Percentiles rank a stretch among this genome's conserved stretches.
phyloP scores from a whole-genome alignment of 2,113 vertebrate species.

The Pseudolaguvia tuberculata region DNA sequence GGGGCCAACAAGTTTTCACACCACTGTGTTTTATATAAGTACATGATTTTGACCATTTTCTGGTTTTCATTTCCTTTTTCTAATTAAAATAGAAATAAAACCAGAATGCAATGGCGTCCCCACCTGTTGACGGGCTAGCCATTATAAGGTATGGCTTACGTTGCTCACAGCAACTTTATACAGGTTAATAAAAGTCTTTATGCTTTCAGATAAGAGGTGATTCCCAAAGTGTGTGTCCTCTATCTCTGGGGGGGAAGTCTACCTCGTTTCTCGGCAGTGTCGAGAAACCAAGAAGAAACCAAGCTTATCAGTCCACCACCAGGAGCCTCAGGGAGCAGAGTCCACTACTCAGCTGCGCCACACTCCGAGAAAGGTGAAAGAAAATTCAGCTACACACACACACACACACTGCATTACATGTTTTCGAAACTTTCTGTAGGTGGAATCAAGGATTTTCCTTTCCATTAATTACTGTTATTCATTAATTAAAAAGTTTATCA shows the following conservation, averaged over 20 bases:
- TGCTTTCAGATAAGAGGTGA: constrained; percentile 60
- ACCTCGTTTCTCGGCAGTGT: constrained; percentile 46
- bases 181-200: constrained; percentile 1
- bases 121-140: too few species aligned
- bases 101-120: too few species aligned
- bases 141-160: too few species aligned
- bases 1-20: too few species aligned
- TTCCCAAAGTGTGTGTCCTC: constrained; percentile 51
- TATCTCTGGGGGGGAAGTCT: constrained; percentile 54
- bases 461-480: too few species aligned
- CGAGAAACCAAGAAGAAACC: constrained; percentile 49
- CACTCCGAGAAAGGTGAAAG: constrained; percentile 84
- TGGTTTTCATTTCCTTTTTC: too few species aligned
- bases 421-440: background rate
- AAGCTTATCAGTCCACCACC: constrained; percentile 54
- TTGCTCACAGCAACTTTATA: too few species aligned
- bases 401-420: background rate
- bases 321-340: constrained; percentile 59
- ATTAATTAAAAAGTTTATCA: too few species aligned
- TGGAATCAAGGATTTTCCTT: background rate
- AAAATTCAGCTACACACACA: background rate
- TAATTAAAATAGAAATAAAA: too few species aligned
- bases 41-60: too few species aligned
- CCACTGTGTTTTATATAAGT: too few species aligned
- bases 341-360: constrained; percentile 68